Conservation (phyloP, 2,888 invertebrate genomes). For the Pollenia labialis region DNA sequence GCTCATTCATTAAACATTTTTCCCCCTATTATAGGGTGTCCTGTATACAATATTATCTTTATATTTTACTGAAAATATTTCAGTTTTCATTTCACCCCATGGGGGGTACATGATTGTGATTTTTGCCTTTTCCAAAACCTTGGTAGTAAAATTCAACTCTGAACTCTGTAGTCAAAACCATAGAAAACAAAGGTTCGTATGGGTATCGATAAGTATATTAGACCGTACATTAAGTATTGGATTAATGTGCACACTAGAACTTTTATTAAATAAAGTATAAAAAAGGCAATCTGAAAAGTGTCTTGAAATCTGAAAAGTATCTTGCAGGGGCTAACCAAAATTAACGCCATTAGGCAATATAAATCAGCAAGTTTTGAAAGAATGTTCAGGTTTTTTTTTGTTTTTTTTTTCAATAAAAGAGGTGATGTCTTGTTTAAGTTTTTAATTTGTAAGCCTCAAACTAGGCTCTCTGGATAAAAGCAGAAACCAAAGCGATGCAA, state of each 20-base stretch:
- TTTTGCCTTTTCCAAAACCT: constrained; percentile 34
- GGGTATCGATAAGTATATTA: constrained; percentile 16
- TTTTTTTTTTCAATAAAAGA: too few relatives aligned
- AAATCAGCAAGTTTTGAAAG: too few relatives aligned
- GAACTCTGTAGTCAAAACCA: constrained; percentile 52
- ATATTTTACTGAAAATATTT: constrained; percentile 17
- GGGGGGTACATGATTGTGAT: constrained; percentile 68
- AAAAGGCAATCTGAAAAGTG: too few relatives aligned
- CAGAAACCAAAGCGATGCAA: too few relatives aligned
- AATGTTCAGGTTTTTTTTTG: too few relatives aligned
- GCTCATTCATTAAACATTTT: background rate
- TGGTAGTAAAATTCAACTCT: constrained; percentile 67
- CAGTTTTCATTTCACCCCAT: constrained; percentile 64
- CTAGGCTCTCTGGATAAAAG: too few relatives aligned
- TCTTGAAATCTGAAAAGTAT: too few relatives aligned
- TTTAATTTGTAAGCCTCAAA: too few relatives aligned
- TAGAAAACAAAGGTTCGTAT: constrained; percentile 26
- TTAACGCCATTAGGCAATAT: too few relatives aligned
- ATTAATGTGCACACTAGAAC: constrained; percentile 13
- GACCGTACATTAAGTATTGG: constrained; percentile 24
- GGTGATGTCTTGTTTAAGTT: too few relatives aligned
- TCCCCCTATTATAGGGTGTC: constrained; percentile 8
- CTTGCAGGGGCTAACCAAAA: too few relatives aligned
- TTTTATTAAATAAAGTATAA: background rate
- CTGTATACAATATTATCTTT: background rate